Conservation (phyloP, 2,797 vertebrate genomes). For the Sorex maritimensis region DNA sequence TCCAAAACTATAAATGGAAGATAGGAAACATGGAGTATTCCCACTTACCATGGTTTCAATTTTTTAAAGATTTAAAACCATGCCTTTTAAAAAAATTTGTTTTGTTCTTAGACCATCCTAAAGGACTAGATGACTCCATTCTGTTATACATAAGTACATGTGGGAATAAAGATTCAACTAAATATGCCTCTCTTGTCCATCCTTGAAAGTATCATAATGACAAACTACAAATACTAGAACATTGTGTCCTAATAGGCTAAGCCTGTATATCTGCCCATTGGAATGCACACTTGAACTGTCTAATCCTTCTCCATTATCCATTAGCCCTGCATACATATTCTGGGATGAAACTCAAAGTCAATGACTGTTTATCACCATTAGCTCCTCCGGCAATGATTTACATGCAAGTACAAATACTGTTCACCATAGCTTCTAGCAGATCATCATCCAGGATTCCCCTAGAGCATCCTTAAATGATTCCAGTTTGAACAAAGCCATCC, state of each 20-base stretch:
- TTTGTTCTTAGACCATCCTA: conserved; percentile 53
- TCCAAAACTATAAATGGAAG: conserved; percentile 36
- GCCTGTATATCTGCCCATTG: neutral
- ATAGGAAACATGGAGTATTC: neutral
- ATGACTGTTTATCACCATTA: conserved; percentile 78
- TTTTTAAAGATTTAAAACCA: conserved; percentile 11
- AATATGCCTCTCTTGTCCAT: neutral
- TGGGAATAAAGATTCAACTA: conserved; percentile 18
- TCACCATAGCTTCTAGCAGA: conserved; percentile 11
- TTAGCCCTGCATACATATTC: conserved; percentile 71
- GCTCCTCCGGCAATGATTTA: conserved; percentile 65
- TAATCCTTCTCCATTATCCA: conserved; percentile 71
- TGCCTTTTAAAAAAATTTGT: neutral
- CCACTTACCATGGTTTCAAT: neutral
- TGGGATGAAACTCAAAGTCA: conserved; percentile 83
- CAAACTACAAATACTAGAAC: neutral
- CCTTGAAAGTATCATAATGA: conserved; percentile 50
- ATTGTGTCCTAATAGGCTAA: conserved; percentile 18
- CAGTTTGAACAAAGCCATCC: conserved; percentile 59
- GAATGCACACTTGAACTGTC: conserved; percentile 52
- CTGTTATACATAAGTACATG: conserved; percentile 12
- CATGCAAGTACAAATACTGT: conserved; percentile 34
- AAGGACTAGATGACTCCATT: neutral
- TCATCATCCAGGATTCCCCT: conserved; percentile 49
- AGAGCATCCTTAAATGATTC: conserved; percentile 61